Percentiles rank a stretch among this genome's conserved stretches.
These are phyloP conservation scores for Helostoma temminkii DNA, from an alignment of 2,797 vertebrate species.

Conservation along the genomic window DNA sequence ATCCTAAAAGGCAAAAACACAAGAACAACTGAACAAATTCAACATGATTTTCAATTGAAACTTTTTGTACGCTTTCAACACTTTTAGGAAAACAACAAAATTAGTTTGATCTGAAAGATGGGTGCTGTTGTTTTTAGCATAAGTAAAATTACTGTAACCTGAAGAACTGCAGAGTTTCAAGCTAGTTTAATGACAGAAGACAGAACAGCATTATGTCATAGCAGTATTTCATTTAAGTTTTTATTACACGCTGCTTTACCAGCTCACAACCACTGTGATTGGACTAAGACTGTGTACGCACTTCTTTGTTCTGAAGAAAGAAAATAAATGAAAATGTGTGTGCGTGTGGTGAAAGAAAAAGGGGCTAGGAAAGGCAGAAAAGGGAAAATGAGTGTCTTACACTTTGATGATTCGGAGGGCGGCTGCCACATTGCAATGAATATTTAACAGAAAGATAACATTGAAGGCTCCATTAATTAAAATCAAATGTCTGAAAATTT, in stretches of 20 bases:
- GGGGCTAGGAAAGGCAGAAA: constrained; percentile 47
- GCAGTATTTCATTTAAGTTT: too few relatives aligned
- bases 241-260: too few relatives aligned
- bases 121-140: too few relatives aligned
- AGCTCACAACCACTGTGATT: too few relatives aligned
- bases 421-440: constrained; percentile 72
- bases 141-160: too few relatives aligned
- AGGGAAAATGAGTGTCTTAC: constrained; percentile 62
- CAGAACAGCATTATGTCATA: too few relatives aligned
- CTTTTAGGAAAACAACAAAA: too few relatives aligned
- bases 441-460: constrained; percentile 82
- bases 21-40: constrained; percentile 6
- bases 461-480: constrained; percentile 82
- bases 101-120: too few relatives aligned
- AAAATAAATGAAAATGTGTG: constrained; percentile 11
- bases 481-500: constrained; percentile 83
- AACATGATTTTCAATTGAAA: too few relatives aligned
- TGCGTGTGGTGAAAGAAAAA: constrained; percentile 33
- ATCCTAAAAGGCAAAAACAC: background rate
- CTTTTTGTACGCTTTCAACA: too few relatives aligned
- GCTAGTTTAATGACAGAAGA: too few relatives aligned
- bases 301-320: constrained; percentile 13
- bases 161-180: too few relatives aligned
- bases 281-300: background rate
- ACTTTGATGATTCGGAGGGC: constrained; percentile 67